Conservation (phyloP, 2,888 invertebrate species). For the Isotomurus palustris region DNA sequence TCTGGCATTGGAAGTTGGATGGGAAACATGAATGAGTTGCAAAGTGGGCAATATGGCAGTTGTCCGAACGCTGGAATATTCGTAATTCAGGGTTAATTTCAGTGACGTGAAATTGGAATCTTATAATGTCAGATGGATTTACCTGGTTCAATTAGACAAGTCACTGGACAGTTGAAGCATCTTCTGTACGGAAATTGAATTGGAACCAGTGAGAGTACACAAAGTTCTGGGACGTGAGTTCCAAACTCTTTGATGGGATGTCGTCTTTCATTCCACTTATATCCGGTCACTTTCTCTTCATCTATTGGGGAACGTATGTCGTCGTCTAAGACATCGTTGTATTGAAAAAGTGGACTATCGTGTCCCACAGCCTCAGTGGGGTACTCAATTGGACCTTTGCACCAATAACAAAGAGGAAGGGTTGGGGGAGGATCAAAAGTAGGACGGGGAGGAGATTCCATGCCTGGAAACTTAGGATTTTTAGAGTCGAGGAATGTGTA, state of each 20-base stretch:
- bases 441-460: slow-evolving; percentile 15
- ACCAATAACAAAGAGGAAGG: slow-evolving; percentile 17
- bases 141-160: slow-evolving; percentile 11
- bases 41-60: slow-evolving; percentile 21
- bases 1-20: background rate
- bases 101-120: too few species aligned
- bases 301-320: slow-evolving; percentile 10
- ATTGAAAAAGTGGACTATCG: background rate
- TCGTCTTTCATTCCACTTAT: slow-evolving; percentile 21
- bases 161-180: slow-evolving; percentile 18
- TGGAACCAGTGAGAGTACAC: slow-evolving; percentile 19
- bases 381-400: slow-evolving; percentile 11
- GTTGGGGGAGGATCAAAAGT: slow-evolving; percentile 14
- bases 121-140: background rate
- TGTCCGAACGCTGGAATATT: slow-evolving; percentile 10
- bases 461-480: background rate
- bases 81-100: too few species aligned
- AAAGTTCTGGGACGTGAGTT: slow-evolving; percentile 17
- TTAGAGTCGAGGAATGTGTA: slow-evolving; percentile 24
- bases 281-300: slow-evolving; percentile 19
- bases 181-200: slow-evolving; percentile 17
- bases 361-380: background rate
- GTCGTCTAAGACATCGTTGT: slow-evolving; percentile 7
- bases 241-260: slow-evolving; percentile 19
- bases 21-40: slow-evolving; percentile 22